Evolutionary conservation across 2,797 vertebrate genomes (phyloP).

Genomic region (Phoxinus dragarum): DNA sequence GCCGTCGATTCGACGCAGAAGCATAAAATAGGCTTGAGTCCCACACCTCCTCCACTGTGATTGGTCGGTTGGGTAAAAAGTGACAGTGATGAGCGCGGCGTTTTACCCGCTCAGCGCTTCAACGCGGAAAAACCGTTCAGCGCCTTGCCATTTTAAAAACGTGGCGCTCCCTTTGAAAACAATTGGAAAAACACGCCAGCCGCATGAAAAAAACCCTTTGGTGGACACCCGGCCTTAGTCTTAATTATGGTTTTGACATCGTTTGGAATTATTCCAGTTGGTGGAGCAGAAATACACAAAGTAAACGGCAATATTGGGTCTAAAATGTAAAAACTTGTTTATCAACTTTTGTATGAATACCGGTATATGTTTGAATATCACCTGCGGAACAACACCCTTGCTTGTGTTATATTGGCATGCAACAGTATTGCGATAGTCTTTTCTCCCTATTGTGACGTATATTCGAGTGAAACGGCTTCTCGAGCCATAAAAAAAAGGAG

Average conservation of each 20-base stretch:
- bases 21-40: too few species aligned
- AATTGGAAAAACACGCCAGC: too few species aligned
- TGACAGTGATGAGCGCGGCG: too few species aligned
- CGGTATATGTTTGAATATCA: neutral
- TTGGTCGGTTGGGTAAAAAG: too few species aligned
- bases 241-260: neutral
- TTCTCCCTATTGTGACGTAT: neutral
- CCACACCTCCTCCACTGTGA: too few species aligned
- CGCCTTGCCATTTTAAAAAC: too few species aligned
- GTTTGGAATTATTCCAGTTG: neutral
- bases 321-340: neutral
- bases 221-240: too few species aligned
- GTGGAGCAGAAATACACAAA: neutral
- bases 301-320: neutral
- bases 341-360: neutral
- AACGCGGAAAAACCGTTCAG: too few species aligned
- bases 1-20: too few species aligned
- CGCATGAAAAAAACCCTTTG: too few species aligned
- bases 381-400: neutral
- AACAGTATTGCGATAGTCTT: neutral
- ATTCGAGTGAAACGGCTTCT: neutral
- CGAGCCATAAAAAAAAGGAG: neutral
- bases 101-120: too few species aligned
- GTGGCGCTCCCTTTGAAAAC: too few species aligned
- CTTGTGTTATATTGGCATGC: neutral